Evolutionary conservation across 2,888 invertebrate genomes (phyloP).

Genomic region (Apodemia duryi): DNA sequence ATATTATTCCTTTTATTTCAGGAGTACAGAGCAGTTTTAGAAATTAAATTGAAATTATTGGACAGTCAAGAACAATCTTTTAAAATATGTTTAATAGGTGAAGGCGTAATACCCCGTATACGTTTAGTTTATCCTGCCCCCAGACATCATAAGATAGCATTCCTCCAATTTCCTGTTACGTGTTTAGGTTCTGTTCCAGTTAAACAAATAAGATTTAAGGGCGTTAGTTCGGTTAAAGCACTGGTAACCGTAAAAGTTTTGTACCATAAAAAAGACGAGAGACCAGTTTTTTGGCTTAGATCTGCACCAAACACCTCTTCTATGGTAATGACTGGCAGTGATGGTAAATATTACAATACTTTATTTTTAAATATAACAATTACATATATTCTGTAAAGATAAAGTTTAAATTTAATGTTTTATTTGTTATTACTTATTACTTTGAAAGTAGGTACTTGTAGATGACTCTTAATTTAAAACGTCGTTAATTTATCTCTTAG

Average conservation of each 20-base stretch:
- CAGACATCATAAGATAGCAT: conserved; percentile 44
- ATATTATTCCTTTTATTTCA: conserved; percentile 34
- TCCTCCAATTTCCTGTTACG: conserved; percentile 58
- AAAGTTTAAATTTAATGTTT: too few relatives aligned
- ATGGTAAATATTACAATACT: conserved; percentile 39
- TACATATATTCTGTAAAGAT: too few relatives aligned
- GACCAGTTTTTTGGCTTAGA: conserved; percentile 57
- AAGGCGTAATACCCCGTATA: conserved; percentile 68
- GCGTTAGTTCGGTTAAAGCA: conserved; percentile 54
- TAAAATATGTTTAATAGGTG: conserved; percentile 65
- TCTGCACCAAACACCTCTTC: conserved; percentile 38
- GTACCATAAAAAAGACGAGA: conserved; percentile 41
- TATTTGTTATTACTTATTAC: too few relatives aligned
- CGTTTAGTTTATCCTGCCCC: conserved; percentile 47
- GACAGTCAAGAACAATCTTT: conserved; percentile 60
- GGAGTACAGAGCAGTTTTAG: conserved; percentile 68
- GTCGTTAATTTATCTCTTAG: too few relatives aligned
- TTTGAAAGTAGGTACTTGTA: too few relatives aligned
- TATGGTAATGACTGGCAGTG: conserved; percentile 39
- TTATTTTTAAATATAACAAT: neutral
- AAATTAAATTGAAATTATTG: conserved; percentile 60
- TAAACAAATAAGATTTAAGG: conserved; percentile 54
- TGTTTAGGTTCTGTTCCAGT: conserved; percentile 58
- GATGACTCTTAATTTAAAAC: too few relatives aligned
- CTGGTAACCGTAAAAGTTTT: conserved; percentile 44